Conservation (phyloP, 2,797 vertebrate species). For the Coranthus polyacanthus region DNA sequence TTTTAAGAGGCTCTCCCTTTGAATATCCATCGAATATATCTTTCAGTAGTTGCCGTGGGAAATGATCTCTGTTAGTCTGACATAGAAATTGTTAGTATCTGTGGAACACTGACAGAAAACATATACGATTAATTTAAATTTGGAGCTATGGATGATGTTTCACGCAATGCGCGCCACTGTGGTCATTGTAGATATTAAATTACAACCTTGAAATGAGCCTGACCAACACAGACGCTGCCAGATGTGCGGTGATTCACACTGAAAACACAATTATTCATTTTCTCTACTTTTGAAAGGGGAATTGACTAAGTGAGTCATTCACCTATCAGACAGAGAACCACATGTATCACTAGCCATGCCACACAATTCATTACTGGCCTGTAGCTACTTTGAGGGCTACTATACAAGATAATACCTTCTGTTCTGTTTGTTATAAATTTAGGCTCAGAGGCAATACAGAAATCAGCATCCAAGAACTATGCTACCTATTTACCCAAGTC, state of each 20-base stretch:
- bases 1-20: conserved; percentile 30
- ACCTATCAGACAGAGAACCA: conserved; percentile 38
- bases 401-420: conserved; percentile 75
- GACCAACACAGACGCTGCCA: conserved; percentile 41
- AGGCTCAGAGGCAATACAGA: conserved; percentile 45
- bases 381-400: conserved; percentile 68
- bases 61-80: conserved; percentile 1
- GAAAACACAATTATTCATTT: conserved; percentile 50
- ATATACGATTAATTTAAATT: background rate
- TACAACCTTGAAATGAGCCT: conserved; percentile 26
- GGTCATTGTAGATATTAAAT: conserved; percentile 32
- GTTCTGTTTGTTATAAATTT: conserved; percentile 80
- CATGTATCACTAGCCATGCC: conserved; percentile 58
- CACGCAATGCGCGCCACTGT: background rate
- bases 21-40: conserved; percentile 26
- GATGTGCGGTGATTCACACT: conserved; percentile 51
- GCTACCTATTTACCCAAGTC: conserved; percentile 71
- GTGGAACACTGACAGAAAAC: background rate
- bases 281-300: conserved; percentile 32
- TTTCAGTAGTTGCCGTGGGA: conserved; percentile 19
- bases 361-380: conserved; percentile 68
- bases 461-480: conserved; percentile 44
- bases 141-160: background rate
- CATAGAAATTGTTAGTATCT: background rate
- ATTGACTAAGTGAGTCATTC: conserved; percentile 72